Percentiles rank a stretch among this genome's conserved stretches.
These are phyloP conservation scores for Sceliomorpha sp. DNA, from an alignment of 2,888 invertebrate species.

Conservation along the genomic window DNA sequence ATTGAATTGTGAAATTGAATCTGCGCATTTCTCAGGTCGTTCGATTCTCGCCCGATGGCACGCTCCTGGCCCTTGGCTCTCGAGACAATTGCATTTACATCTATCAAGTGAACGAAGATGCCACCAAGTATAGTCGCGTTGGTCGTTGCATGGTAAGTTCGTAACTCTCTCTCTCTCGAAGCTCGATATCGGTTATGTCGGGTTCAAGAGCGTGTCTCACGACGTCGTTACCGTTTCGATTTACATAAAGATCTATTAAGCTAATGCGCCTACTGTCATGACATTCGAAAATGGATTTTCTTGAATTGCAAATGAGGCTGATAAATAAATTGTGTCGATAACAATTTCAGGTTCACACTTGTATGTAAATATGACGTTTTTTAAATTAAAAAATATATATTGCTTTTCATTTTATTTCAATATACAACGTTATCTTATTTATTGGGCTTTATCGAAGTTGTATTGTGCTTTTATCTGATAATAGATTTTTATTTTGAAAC, in stretches of 20 bases:
- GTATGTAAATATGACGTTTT: no score
- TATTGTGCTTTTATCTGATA: no score
- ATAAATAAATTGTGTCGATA: no score
- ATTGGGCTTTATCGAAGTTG: no score
- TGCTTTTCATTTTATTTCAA: no score
- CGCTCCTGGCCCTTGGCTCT: conserved; percentile 90
- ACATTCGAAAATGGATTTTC: conserved; percentile 17
- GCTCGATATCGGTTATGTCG: conserved; percentile 28
- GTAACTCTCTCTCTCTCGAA: conserved; percentile 4
- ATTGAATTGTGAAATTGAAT: background rate
- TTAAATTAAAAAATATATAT: no score
- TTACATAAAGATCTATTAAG: conserved; percentile 16
- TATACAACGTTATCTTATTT: no score
- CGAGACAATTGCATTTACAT: conserved; percentile 94
- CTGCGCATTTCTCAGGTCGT: conserved; percentile 84
- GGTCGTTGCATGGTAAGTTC: conserved; percentile 91
- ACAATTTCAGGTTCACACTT: no score
- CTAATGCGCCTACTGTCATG: no score
- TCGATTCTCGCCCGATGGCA: conserved; percentile 89
- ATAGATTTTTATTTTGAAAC: no score
- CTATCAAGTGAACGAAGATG: conserved; percentile 90
- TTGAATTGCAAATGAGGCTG: no score
- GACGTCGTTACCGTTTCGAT: conserved; percentile 28
- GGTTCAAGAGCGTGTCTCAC: conserved; percentile 31
- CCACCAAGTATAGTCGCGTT: conserved; percentile 88